Evolutionary conservation across 2,797 vertebrate species (phyloP), one percentile per base, ranked within the genome.

Genomic region (Phataginus tetradactyla): DNA sequence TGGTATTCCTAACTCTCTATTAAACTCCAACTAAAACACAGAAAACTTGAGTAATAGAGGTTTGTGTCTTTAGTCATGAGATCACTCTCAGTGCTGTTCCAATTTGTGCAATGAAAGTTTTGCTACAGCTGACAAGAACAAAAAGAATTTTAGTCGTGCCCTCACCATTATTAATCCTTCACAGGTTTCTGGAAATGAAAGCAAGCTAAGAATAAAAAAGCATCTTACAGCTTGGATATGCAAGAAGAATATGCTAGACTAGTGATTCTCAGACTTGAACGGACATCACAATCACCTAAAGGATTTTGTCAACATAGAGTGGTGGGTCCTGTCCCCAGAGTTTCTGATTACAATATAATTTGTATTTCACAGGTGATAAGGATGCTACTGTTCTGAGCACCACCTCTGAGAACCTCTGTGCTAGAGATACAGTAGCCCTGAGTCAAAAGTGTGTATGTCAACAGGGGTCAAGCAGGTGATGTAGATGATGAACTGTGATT

Each of bases 171-270:
- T 5, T 45, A 61, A 63, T 45, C 55, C n/a, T 85, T 92, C 27
- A 51, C 42, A 64, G 13, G 17, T 94, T 94, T 77, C 21, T 66
- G 13, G 11, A 72, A 93, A 80, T 85, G 25, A 75, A 90, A 91
- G 14, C n/a, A 83, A 42, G 20, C 5, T 27, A 74, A 25, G 27
- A 69, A 17, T 23, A 88, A 55, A 59, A 12, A 85, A 69, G 42
- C 45, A 74, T 51, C 69, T 90, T 69, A 68, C 86, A 9, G 4
- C 42, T 88, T 72, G 23, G n/a, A 3, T 42, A 17, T 66, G 37
- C 4, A 64, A 77, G 49, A 64, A 74, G 29, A 83, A 66, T 87
- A 45, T n/a, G 45, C 11, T 74, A 61, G 18, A 49, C 49, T 27
- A 55, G 21, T 34, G 13, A 29, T 79, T 84, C 55, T 91, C 64